Conservation (phyloP, 2,113 vertebrate genomes). For the Scophthalmus maximus region DNA sequence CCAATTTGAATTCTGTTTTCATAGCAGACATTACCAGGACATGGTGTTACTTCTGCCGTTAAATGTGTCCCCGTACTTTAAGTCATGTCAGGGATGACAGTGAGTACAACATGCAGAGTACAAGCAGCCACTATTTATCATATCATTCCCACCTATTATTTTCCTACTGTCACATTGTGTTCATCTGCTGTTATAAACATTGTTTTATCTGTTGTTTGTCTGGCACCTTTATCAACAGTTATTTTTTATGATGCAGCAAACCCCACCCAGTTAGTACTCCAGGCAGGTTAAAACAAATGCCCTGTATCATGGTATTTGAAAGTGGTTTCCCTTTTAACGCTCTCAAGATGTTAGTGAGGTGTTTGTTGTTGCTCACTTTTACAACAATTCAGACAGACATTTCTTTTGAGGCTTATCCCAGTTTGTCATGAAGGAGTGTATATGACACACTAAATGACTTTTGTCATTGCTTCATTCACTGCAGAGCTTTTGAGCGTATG, state of each 20-base stretch:
- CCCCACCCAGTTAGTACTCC: not conserved
- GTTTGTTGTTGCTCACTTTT: too few species aligned
- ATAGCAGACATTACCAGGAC: not conserved
- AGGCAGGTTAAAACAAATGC: slow-evolving; percentile 48
- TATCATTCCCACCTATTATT: not conserved
- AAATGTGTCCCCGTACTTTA: not conserved
- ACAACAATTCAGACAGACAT: too few species aligned
- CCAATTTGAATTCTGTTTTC: not conserved
- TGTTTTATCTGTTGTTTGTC: too few species aligned
- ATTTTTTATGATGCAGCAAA: slow-evolving; percentile 13
- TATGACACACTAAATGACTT: too few species aligned
- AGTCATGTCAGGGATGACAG: not conserved
- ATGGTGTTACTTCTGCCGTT: too few species aligned
- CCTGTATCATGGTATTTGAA: slow-evolving; percentile 10
- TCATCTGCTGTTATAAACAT: not conserved
- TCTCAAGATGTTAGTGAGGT: too few species aligned
- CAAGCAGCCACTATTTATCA: not conserved
- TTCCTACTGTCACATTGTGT: not conserved
- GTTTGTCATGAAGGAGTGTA: too few species aligned
- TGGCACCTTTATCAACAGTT: not conserved
- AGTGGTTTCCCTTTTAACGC: too few species aligned
- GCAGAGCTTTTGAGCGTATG: too few species aligned
- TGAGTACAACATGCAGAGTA: not conserved
- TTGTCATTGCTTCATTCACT: too few species aligned
- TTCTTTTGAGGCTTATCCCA: too few species aligned